Evolutionary conservation across 2,888 invertebrate genomes (phyloP), one percentile per base, ranked within the genome.

Genomic region (Polia nebulosa): DNA sequence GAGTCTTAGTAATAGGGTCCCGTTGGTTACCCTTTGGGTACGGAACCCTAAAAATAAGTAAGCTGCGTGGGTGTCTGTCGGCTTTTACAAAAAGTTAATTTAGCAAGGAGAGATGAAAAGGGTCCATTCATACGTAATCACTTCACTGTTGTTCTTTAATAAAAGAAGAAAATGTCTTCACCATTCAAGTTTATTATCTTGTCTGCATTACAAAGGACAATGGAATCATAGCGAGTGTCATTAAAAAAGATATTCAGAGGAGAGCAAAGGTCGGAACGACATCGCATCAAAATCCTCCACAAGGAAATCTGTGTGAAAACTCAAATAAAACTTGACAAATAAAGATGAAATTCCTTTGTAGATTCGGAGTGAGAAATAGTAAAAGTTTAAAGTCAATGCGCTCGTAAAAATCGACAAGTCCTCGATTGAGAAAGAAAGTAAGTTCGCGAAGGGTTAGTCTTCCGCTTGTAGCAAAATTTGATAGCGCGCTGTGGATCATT

Each of bases 361-460:
- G 56, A 61, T 20, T 39, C 27, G 11, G 29, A 60, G 34, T 51
- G 56, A 58, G 66, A 51, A 65, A 78, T 83, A 73, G 72, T 70
- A 73, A 81, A 83, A 78, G 64, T 76, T 82, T 83, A 75, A 83
- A 83, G 79, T 69, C 79, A 74, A 66, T 65, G 71, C 36, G 66
- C 72, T 72, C 76, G 71, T 83, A 74, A 83, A 80, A 74, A 70
- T 78, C 72, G 70, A 68, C 70, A 61, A 74, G 69, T 67, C 32
- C 57, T 60, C 62, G 63, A 59, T 62, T 59, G 61, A 71, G 70
- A 67, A 61, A 71, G 70, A 67, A 60, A 67, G 63, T 62, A 57
- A 65, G 45, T 73, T 72, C 25, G 56, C 39, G 59, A 72, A 73
- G 66, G 61, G 70, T 80, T 65, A 36, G 63, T 51, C 36, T 59